These are phyloP conservation scores for Fissipunctia ypsillon DNA, from an alignment of 2,888 invertebrate species.

Conservation along the genomic window DNA sequence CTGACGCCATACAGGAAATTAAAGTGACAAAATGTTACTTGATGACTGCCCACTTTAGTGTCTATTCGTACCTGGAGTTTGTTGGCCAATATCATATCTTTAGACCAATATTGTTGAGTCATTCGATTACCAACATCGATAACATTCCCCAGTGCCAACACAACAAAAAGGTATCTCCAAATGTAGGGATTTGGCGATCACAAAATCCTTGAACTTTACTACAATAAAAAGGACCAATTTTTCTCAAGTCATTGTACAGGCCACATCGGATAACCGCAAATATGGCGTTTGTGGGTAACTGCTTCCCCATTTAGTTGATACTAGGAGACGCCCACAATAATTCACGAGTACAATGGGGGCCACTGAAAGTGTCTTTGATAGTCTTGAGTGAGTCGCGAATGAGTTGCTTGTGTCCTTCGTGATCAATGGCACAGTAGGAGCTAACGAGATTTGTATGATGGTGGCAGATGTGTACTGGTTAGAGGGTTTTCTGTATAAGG, in stretches of 20 bases:
- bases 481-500: slow-evolving; percentile 46
- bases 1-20: not conserved
- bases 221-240: slow-evolving; percentile 66
- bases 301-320: slow-evolving; percentile 71
- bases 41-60: not conserved
- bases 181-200: slow-evolving; percentile 38
- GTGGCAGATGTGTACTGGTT: slow-evolving; percentile 73
- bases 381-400: slow-evolving; percentile 72
- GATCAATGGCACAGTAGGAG: slow-evolving; percentile 77
- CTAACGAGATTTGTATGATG: slow-evolving; percentile 76
- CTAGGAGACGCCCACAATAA: slow-evolving; percentile 80
- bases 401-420: slow-evolving; percentile 59
- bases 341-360: slow-evolving; percentile 77
- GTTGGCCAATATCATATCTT: not conserved
- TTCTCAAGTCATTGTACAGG: slow-evolving; percentile 73
- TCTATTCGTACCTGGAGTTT: not conserved
- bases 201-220: slow-evolving; percentile 63
- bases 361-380: slow-evolving; percentile 80
- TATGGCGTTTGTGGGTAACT: slow-evolving; percentile 68
- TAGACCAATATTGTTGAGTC: not conserved
- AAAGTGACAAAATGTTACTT: not conserved
- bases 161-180: slow-evolving; percentile 33
- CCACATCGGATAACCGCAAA: slow-evolving; percentile 75
- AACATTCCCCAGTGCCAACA: slow-evolving; percentile 8
- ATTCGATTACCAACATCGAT: slow-evolving; percentile 7